Evolutionary conservation across 2,113 vertebrate species (phyloP).

Genomic region (Lota lota): DNA sequence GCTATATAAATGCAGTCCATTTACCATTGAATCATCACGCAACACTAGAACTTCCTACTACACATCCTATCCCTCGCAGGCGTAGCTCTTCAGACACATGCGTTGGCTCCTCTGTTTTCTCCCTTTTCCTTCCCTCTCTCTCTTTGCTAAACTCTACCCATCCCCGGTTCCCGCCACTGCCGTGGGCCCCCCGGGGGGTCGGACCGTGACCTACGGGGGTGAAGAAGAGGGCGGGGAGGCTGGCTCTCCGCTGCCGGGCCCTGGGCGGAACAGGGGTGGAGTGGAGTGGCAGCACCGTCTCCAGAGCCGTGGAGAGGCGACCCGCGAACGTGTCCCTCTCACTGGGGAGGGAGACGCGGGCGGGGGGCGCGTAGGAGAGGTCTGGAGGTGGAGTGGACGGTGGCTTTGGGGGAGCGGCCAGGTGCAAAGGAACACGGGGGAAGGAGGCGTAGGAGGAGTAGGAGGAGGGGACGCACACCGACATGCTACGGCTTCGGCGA

Average conservation of each 20-base stretch:
- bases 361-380: constrained; percentile 73
- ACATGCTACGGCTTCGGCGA: constrained; percentile 96
- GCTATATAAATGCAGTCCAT: no score
- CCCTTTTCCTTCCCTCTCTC: constrained; percentile 13
- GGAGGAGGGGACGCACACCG: constrained; percentile 88
- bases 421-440: constrained; percentile 67
- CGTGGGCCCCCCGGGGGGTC: constrained; percentile 41
- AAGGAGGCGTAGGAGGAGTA: constrained; percentile 83
- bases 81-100: constrained; percentile 20
- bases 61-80: no score
- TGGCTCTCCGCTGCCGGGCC: constrained; percentile 88
- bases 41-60: no score
- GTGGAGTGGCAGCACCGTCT: constrained; percentile 93
- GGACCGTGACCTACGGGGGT: constrained; percentile 88
- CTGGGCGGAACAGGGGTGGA: constrained; percentile 72
- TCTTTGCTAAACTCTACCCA: neutral
- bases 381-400: constrained; percentile 85
- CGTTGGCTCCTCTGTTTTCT: constrained; percentile 18
- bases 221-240: constrained; percentile 94
- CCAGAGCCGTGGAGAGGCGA: constrained; percentile 95
- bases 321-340: constrained; percentile 91
- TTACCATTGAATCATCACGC: no score
- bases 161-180: constrained; percentile 65
- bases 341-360: constrained; percentile 66
- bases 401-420: constrained; percentile 70